Conservation (phyloP, 2,797 vertebrate species). For the Xenops minutus region DNA sequence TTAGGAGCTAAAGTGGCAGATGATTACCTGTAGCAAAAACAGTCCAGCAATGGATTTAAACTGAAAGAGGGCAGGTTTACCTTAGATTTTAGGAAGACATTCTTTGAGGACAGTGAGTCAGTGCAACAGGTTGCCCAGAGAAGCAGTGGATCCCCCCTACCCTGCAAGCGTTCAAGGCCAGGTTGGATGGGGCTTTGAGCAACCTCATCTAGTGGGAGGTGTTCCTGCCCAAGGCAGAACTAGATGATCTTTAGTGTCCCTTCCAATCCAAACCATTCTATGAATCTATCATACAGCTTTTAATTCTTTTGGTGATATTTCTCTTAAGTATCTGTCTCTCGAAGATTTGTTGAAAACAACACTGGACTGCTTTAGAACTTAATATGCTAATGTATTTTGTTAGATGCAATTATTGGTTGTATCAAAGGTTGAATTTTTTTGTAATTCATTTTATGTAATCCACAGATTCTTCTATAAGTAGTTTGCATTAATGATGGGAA, state of each 20-base stretch:
- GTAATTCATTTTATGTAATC: not conserved
- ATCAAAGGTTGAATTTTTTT: not conserved
- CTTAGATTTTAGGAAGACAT: not conserved
- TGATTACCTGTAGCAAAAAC: not conserved
- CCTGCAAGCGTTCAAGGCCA: not conserved
- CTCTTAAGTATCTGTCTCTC: not conserved
- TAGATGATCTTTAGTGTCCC: not conserved
- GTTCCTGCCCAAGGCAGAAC: not conserved
- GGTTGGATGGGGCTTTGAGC: not conserved
- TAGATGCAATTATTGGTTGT: not conserved
- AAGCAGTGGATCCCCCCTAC: not conserved
- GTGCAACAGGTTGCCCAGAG: not conserved
- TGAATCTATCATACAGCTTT: not conserved
- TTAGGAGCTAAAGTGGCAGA: not conserved
- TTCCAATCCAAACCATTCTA: not conserved
- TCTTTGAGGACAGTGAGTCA: not conserved
- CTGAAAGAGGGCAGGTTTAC: not conserved
- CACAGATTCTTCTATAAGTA: not conserved
- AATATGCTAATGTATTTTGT: not conserved
- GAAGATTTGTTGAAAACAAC: not conserved
- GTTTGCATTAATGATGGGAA: not conserved
- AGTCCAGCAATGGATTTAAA: not conserved
- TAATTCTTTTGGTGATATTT: not conserved
- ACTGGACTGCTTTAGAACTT: not conserved
- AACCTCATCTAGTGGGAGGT: not conserved